Evolutionary conservation across 2,113 vertebrate species (phyloP).

Genomic region (Arizona elegans): DNA sequence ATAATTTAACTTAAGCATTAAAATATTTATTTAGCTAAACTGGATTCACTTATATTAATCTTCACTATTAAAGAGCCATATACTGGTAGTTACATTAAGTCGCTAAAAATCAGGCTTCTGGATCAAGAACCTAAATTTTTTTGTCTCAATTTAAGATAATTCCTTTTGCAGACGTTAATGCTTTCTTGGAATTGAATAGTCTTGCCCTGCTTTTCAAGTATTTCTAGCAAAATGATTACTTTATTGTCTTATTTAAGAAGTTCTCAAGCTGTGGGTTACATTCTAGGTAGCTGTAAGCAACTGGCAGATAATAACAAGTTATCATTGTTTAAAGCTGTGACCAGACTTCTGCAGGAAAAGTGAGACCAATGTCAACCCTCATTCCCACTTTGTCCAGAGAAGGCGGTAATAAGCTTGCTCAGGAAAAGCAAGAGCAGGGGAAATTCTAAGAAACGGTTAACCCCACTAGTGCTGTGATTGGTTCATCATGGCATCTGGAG

Average conservation of each 20-base stretch:
- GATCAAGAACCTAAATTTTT: neutral
- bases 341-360: neutral
- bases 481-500: neutral
- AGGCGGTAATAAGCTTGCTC: neutral
- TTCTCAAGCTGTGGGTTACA: neutral
- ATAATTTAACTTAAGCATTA: neutral
- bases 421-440: neutral
- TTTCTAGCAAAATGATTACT: neutral
- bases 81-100: neutral
- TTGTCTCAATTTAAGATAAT: neutral
- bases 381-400: neutral
- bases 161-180: neutral
- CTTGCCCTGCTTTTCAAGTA: neutral
- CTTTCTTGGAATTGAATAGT: neutral
- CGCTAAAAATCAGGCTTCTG: neutral
- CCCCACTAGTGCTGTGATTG: neutral
- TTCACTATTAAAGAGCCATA: neutral
- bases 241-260: neutral
- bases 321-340: neutral
- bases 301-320: neutral
- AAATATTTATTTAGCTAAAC: neutral
- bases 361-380: neutral
- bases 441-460: neutral
- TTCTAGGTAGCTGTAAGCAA: neutral
- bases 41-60: neutral